phyloP scores from a whole-genome alignment of 2,888 invertebrate species.

The Lasiommata megera region DNA sequence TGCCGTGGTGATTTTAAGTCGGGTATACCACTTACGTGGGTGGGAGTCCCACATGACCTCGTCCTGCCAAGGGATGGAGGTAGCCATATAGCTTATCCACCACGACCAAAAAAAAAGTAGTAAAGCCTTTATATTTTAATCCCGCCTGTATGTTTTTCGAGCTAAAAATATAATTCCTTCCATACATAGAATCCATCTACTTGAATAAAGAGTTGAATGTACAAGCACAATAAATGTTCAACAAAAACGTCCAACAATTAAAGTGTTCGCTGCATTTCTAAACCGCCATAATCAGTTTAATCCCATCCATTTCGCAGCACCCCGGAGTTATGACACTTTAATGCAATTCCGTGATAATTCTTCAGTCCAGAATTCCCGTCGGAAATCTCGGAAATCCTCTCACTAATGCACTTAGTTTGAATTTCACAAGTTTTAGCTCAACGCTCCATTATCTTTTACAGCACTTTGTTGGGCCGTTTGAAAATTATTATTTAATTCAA shows the following conservation, averaged over 20 bases:
- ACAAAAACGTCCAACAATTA: background rate
- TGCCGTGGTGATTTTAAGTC: too few species aligned
- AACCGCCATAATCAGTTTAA: background rate
- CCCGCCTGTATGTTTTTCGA: too few species aligned
- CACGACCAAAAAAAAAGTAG: too few species aligned
- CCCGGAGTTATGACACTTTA: slow-evolving; percentile 16
- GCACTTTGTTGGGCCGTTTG: background rate
- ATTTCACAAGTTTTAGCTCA: slow-evolving; percentile 13
- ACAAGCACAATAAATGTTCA: too few species aligned
- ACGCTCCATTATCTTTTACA: background rate
- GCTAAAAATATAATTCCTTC: too few species aligned
- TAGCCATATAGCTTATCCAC: too few species aligned
- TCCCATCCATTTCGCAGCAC: background rate
- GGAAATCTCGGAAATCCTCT: slow-evolving; percentile 16
- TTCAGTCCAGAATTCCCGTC: slow-evolving; percentile 13
- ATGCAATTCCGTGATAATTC: slow-evolving; percentile 16
- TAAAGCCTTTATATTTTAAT: too few species aligned
- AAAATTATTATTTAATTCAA: background rate
- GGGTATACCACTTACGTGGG: too few species aligned
- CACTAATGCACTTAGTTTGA: slow-evolving; percentile 16
- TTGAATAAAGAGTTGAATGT: too few species aligned
- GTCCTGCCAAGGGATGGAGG: too few species aligned
- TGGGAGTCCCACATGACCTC: too few species aligned
- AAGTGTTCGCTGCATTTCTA: background rate
- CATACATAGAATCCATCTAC: too few species aligned